Percentiles rank a stretch among this genome's conserved stretches.
Conservation (phyloP, 2,797 vertebrate species). For the Graptemys geographica region DNA sequence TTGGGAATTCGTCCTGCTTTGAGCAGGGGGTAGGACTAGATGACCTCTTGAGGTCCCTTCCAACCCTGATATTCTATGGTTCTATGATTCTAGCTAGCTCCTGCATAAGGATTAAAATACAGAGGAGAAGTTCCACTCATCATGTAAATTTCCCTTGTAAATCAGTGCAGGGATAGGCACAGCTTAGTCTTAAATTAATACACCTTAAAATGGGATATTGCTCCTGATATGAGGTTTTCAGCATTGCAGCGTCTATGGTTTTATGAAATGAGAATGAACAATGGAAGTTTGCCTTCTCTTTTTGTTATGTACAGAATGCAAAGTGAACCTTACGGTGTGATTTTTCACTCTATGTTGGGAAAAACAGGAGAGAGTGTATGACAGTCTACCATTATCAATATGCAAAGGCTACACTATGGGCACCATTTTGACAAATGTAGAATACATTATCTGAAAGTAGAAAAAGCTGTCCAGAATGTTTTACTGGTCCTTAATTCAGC, state of each 20-base stretch:
- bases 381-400: background rate
- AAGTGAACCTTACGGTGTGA: background rate
- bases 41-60: no score
- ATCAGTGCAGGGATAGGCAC: background rate
- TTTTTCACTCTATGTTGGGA: background rate
- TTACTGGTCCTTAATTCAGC: background rate
- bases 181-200: background rate
- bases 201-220: background rate
- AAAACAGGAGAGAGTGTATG: background rate
- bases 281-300: background rate
- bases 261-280: background rate
- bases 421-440: background rate
- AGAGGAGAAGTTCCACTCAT: background rate
- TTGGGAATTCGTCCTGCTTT: no score
- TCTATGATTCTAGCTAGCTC: background rate
- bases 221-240: background rate
- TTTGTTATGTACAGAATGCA: background rate
- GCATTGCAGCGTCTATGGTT: background rate
- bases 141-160: background rate
- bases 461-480: background rate
- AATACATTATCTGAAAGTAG: background rate
- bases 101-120: background rate
- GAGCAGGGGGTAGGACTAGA: no score
- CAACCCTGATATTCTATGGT: no score
- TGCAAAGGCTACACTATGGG: accelerated